These are phyloP conservation scores for Folsomia candida DNA, from an alignment of 2,888 invertebrate genomes.

Conservation along the genomic window DNA sequence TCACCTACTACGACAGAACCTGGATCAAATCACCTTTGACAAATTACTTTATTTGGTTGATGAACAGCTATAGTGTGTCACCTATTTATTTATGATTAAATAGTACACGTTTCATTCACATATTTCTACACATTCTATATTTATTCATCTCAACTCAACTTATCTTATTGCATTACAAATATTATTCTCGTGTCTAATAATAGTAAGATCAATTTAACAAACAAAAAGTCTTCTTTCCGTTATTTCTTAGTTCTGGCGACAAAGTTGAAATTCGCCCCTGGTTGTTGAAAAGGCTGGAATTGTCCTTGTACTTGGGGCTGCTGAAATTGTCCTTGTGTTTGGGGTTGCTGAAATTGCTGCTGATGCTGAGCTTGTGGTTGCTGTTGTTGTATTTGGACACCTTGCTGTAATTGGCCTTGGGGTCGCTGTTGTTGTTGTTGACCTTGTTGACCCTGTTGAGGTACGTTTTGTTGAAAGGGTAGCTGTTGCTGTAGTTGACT, in stretches of 20 bases:
- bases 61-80: constrained; percentile 34
- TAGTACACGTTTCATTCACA: too few species aligned
- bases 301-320: not conserved
- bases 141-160: too few species aligned
- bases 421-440: constrained; percentile 2
- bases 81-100: too few species aligned
- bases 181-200: too few species aligned
- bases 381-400: not conserved
- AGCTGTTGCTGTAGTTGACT: not conserved
- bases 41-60: constrained; percentile 38
- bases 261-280: too few species aligned
- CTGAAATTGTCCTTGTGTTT: not conserved
- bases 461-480: not conserved
- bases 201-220: too few species aligned
- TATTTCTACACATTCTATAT: too few species aligned
- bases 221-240: too few species aligned
- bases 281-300: not conserved
- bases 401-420: not conserved
- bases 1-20: constrained; percentile 40
- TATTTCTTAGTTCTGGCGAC: too few species aligned
- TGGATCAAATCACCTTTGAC: constrained; percentile 40
- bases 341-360: not conserved
- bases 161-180: too few species aligned
- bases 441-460: not conserved
- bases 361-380: not conserved